Evolutionary conservation across 1,140 invertebrate genomes (phyloP), one percentile per base, ranked within the genome.

Genomic region (Contarinia nasturtii): DNA sequence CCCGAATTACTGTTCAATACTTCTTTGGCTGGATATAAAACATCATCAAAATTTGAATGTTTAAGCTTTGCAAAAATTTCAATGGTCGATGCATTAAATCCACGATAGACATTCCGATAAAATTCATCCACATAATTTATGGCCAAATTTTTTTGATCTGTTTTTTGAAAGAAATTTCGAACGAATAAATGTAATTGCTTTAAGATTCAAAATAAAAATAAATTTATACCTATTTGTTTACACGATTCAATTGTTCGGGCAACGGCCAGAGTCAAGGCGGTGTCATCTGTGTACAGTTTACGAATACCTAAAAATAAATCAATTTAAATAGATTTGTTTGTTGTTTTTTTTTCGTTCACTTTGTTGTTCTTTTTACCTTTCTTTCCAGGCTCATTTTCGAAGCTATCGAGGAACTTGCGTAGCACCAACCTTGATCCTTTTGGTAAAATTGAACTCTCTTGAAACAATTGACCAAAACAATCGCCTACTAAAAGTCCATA

Each of bases 1-100:
- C 72, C 81, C 7, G 81, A 84, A 3, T 83, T 83, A 48, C 55
- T 50, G 12, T 82, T 81, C 66, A 85, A 87, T 57, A 83, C 79
- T 55, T 76, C 64, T 44, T 61, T 68, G 1, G 81, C 82, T 42
- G 83, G 81, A 18, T 54, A 54, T 55, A 70, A 74, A 14, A 77
- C 57, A 64, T 86, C 76, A 33, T 61, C 55, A 57, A 73, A 77
- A 52, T 76, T 70, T 20, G 61, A 65, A 37, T 67, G 64, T 53
- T 67, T 59, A 37, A 83, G 63, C 51, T 74, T 74, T 33, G 68
- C 48, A 60, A 86, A 84, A 1, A 85, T 73, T 55, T 74, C 61
- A 2, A 69, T 57, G 50, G 82, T 72, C 60, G 67, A 68, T 21
- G 56, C 47, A 5, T 81, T 81, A 65, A 85, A 86, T 11, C 80